Conservation (phyloP, 1,140 invertebrate genomes). For the Marisa cornuarietis region DNA sequence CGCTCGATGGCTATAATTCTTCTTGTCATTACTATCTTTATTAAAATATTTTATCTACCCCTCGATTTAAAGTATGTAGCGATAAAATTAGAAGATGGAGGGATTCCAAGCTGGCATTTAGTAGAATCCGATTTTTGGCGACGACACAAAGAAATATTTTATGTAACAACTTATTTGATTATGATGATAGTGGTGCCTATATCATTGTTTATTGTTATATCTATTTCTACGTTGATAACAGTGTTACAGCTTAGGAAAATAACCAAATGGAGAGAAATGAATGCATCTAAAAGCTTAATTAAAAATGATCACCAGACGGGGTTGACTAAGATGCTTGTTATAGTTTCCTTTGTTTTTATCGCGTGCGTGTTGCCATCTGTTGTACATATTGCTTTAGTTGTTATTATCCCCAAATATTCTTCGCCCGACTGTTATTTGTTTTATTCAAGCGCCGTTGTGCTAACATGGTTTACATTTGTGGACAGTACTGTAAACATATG, state of each 20-base stretch:
- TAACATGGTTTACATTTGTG: neutral
- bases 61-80: no score
- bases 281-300: neutral
- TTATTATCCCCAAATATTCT: neutral
- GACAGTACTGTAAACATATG: neutral
- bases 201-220: constrained; percentile 4
- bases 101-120: no score
- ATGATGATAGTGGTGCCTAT: neutral
- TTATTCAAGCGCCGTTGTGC: neutral
- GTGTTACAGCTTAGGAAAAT: neutral
- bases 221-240: neutral
- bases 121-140: no score
- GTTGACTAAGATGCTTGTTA: neutral
- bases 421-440: neutral
- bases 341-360: neutral
- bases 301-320: neutral
- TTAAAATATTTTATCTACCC: no score
- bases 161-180: no score
- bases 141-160: no score
- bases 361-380: neutral
- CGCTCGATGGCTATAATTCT: neutral
- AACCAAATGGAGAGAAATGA: neutral
- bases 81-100: no score
- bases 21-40: neutral
- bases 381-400: neutral